These are phyloP conservation scores for Gymnogyps californianus DNA, from an alignment of 2,113 vertebrate genomes.

Conservation along the genomic window DNA sequence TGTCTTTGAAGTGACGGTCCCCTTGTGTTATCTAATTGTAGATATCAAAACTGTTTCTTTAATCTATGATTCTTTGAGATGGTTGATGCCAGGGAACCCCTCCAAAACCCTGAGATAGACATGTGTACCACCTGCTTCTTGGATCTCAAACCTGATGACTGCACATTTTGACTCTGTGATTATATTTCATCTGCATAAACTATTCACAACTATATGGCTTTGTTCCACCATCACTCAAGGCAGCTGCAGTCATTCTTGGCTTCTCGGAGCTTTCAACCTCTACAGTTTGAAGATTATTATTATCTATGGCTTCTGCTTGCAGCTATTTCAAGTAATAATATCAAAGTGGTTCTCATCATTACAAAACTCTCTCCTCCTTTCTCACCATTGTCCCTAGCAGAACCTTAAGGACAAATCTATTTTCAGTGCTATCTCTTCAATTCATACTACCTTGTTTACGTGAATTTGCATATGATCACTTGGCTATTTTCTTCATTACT, in stretches of 20 bases:
- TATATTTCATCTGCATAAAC: constrained; percentile 29
- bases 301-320: constrained; percentile 31
- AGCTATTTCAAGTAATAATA: constrained; percentile 31
- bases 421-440: neutral
- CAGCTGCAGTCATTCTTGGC: constrained; percentile 35
- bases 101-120: constrained; percentile 24
- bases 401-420: constrained; percentile 19
- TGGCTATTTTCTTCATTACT: neutral
- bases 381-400: neutral
- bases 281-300: constrained; percentile 28
- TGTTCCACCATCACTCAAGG: constrained; percentile 38
- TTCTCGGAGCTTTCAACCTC: constrained; percentile 30
- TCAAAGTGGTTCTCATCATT: constrained; percentile 7
- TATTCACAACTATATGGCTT: constrained; percentile 5
- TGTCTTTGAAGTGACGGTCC: neutral
- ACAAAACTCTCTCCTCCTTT: neutral
- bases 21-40: neutral
- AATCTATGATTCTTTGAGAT: neutral
- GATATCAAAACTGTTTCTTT: neutral
- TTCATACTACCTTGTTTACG: neutral
- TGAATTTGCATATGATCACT: neutral
- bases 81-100: neutral
- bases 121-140: constrained; percentile 55
- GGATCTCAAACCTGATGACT: constrained; percentile 30
- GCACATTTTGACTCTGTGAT: constrained; percentile 40